Percentiles rank a stretch among this genome's conserved stretches.
phyloP scores from a whole-genome alignment of 2,888 invertebrate species.

The Habrosyne pyritoides region DNA sequence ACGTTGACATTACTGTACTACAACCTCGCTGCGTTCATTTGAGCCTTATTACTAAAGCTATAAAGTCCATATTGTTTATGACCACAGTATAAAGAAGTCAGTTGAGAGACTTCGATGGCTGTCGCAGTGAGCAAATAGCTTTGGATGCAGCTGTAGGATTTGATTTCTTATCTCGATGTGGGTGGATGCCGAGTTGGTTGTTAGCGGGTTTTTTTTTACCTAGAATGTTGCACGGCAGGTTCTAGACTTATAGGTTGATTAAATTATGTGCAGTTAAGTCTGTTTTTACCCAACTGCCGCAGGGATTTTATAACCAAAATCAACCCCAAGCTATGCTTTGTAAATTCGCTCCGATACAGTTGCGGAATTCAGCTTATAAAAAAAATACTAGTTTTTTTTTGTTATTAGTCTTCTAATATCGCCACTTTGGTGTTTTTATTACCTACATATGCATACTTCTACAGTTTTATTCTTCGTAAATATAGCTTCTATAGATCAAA shows the following conservation, averaged over 20 bases:
- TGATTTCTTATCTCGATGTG: not conserved
- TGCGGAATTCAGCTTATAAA: too few relatives aligned
- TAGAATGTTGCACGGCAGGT: not conserved
- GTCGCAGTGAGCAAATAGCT: not conserved
- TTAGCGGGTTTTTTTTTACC: not conserved
- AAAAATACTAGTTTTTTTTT: too few relatives aligned
- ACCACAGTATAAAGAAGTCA: not conserved
- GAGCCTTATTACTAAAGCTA: not conserved
- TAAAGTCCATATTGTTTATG: constrained; percentile 15
- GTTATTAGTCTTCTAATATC: too few relatives aligned
- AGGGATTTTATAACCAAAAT: too few relatives aligned
- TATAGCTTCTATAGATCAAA: too few relatives aligned
- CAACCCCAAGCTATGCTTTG: too few relatives aligned
- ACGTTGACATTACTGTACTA: constrained; percentile 31
- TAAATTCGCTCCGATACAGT: too few relatives aligned
- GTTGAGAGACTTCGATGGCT: not conserved
- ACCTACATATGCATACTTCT: too few relatives aligned
- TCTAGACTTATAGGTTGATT: not conserved
- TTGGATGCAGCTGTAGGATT: constrained; percentile 5
- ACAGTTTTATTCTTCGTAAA: too few relatives aligned
- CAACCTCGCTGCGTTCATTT: constrained; percentile 1
- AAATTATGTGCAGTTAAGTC: too few relatives aligned
- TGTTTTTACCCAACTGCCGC: too few relatives aligned
- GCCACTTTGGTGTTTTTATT: too few relatives aligned
- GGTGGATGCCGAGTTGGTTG: not conserved